Percentiles rank a stretch among this genome's conserved stretches.
Evolutionary conservation across 2,113 vertebrate species (phyloP).

Genomic region (Tylochromis polylepis): DNA sequence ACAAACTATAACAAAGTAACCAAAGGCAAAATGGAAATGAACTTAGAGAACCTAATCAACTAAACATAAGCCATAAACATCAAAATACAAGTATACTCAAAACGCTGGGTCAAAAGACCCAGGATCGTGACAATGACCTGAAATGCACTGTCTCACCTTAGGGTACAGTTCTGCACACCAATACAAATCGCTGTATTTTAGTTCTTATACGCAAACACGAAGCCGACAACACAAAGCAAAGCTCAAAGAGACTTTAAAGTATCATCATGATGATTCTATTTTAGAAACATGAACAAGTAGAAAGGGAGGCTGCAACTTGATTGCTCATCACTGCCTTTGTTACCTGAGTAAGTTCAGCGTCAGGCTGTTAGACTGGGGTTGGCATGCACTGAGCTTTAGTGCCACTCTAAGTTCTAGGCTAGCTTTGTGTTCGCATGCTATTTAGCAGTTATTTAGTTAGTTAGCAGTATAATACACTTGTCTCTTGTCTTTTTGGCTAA

Average conservation of each 20-base stretch:
- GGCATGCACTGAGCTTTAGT: background rate
- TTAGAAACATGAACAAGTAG: background rate
- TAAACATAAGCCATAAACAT: too few species aligned
- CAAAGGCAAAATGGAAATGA: too few species aligned
- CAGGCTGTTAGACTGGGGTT: background rate
- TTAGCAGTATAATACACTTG: background rate
- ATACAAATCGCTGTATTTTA: background rate
- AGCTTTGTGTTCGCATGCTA: background rate
- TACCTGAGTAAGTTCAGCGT: background rate
- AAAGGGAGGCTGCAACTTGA: background rate
- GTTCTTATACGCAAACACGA: background rate
- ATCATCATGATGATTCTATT: background rate
- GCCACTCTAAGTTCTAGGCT: background rate
- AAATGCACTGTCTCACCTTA: background rate
- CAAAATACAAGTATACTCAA: too few species aligned
- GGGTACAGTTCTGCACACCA: background rate
- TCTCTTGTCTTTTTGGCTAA: background rate
- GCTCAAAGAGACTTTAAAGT: background rate
- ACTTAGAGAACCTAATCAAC: too few species aligned
- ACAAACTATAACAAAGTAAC: too few species aligned
- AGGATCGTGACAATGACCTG: too few species aligned
- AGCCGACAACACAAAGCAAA: background rate
- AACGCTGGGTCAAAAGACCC: too few species aligned
- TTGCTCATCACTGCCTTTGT: background rate
- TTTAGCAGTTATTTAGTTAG: background rate